Base-by-base conservation (phyloP, 2,113 vertebrate species). In the Atractosteus spatula region DNA sequence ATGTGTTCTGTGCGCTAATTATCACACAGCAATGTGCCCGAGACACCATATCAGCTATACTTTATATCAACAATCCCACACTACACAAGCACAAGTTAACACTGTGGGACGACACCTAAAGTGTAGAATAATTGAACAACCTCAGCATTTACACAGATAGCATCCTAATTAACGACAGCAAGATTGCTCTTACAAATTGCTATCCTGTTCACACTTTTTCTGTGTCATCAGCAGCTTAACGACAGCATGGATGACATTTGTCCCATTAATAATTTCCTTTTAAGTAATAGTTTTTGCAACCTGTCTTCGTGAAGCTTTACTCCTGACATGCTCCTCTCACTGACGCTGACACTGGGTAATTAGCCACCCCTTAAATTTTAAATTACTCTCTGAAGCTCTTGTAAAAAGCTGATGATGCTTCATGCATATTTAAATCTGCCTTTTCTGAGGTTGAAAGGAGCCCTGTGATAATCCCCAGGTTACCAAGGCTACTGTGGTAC, bases 351-450 rank as follows among this genome's bases (percentile, higher is more conserved):
- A 73, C 41, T n/a, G 11, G 55, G 55, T 68, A 61, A 61, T 57
- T 67, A 68, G 51, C 42, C 44, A 17, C 41, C 16, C 7, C 11
- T 29, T 6, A 54, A 41, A 66, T 41, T 56, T 11, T 17, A 42
- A 66, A 61, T 42, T 14, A n/a, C 64, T 57, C 55, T 55, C 66
- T 2, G n/a, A 8, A 7, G 71, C 55, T 55, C 64, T 29, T 16
- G 16, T 47, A 29, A 66, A 12, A 17, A 67, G 63, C 47, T 29
- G 54, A 41, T 29, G 47, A 8, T 16, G 66, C 14, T 67, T 67
- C 42, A 67, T 67, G 66, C 45, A 67, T 51, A 67, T 67, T 44
- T 51, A 45, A 67, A 67, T 67, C 43, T 17, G 5, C 43, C 47
- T 5, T 11, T 41, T 8, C 66, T 16, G 43, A 67, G 16, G 47